These are phyloP conservation scores for Conus betulinus DNA, from an alignment of 1,140 invertebrate species.

Conservation along the genomic window DNA sequence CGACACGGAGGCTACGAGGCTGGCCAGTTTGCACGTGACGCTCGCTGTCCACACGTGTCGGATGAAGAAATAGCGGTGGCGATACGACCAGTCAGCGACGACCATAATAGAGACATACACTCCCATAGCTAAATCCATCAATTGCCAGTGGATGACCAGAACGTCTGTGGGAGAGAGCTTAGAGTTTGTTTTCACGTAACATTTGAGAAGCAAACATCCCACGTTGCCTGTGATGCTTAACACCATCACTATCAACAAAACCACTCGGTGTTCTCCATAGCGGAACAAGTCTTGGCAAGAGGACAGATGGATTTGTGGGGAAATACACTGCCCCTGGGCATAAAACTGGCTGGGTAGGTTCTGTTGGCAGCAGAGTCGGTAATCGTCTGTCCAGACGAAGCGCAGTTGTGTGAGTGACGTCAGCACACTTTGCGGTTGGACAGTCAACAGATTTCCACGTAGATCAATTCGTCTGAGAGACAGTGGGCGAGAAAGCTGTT, in stretches of 20 bases:
- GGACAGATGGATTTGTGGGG: slow-evolving; percentile 4
- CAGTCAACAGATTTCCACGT: not conserved
- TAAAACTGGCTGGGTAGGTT: not conserved
- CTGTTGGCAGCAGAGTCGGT: not conserved
- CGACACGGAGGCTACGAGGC: not conserved
- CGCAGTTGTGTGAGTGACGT: not conserved
- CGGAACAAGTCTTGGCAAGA: slow-evolving; percentile 19
- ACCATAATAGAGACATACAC: not conserved
- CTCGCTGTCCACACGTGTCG: not conserved
- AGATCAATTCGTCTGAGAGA: not conserved
- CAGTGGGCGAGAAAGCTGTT: not conserved
- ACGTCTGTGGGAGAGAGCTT: not conserved
- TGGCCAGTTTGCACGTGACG: not conserved
- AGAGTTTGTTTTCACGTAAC: not conserved
- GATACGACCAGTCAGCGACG: not conserved
- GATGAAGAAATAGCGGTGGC: slow-evolving; percentile 4
- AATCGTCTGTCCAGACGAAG: not conserved
- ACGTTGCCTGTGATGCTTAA: not conserved
- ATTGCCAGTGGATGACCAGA: not conserved
- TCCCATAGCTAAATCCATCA: slow-evolving; percentile 8
- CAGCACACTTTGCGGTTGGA: not conserved
- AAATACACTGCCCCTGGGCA: not conserved
- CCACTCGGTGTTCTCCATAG: not conserved
- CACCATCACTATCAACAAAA: not conserved
- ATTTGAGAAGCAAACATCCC: not conserved